Conservation (phyloP, 2,113 vertebrate species). For the Puffinus mauretanicus region DNA sequence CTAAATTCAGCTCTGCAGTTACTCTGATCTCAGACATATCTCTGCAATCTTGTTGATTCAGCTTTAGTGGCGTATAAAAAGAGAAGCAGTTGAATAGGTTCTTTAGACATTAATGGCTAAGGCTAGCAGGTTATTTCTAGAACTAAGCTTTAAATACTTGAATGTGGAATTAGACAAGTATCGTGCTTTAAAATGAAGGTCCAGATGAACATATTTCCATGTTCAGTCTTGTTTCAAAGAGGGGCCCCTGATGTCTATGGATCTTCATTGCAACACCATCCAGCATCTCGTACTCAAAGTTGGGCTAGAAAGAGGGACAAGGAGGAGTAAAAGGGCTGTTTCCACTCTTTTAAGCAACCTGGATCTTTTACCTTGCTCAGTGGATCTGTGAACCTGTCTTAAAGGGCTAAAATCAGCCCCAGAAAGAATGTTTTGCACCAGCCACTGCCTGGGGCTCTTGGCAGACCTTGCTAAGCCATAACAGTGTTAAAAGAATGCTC, state of each 20-base stretch:
- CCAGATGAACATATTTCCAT: not conserved
- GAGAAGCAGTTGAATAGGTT: not conserved
- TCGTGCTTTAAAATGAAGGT: not conserved
- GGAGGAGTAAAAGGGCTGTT: not conserved
- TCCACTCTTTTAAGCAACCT: not conserved
- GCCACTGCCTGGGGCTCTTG: not conserved
- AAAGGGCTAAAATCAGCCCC: not conserved
- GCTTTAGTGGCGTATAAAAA: not conserved
- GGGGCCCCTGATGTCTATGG: not conserved
- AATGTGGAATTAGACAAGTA: not conserved
- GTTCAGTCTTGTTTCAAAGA: not conserved
- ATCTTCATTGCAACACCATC: not conserved
- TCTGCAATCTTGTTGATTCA: constrained; percentile 39
- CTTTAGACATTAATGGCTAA: not conserved
- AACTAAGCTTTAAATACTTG: not conserved
- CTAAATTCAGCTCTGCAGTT: constrained; percentile 35
- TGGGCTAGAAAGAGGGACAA: not conserved
- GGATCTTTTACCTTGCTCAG: not conserved
- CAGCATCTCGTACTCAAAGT: not conserved
- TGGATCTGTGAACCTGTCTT: not conserved
- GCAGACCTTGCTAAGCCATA: not conserved
- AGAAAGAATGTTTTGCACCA: not conserved
- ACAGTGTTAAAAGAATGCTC: not conserved
- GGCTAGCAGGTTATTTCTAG: not conserved
- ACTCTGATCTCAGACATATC: not conserved